phyloP scores from a whole-genome alignment of 2,797 vertebrate species.

The Oryzias dopingdopingensis region DNA sequence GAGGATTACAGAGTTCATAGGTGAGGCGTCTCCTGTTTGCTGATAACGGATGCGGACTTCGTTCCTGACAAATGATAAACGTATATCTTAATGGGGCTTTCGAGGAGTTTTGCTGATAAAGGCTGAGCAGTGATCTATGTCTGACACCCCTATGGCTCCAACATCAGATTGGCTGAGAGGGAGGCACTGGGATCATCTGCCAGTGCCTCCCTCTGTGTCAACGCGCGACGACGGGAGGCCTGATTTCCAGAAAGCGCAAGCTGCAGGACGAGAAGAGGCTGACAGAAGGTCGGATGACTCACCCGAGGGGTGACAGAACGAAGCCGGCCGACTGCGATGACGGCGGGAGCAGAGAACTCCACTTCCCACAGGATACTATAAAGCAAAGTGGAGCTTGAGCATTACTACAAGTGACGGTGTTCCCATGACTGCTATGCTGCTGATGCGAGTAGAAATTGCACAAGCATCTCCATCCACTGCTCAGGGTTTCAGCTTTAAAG shows the following conservation, averaged over 20 bases:
- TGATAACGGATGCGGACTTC: conserved; percentile 21
- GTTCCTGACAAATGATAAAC: conserved; percentile 11
- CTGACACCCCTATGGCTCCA: conserved; percentile 24
- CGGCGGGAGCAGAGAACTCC: background rate
- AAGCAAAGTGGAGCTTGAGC: conserved; percentile 1
- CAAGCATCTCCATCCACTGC: too few relatives aligned
- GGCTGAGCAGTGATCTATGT: conserved; percentile 17
- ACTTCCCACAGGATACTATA: conserved; percentile 1
- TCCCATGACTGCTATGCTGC: too few relatives aligned
- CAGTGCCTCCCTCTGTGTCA: conserved; percentile 25
- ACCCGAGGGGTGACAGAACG: conserved; percentile 21
- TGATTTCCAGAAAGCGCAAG: conserved; percentile 33
- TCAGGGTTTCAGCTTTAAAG: too few relatives aligned
- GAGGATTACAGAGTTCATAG: conserved; percentile 39
- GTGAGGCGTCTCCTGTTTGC: conserved; percentile 35
- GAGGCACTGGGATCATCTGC: conserved; percentile 33
- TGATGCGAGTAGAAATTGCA: too few relatives aligned
- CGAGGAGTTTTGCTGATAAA: conserved; percentile 16
- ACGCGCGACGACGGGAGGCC: conserved; percentile 22
- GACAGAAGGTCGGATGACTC: conserved; percentile 40
- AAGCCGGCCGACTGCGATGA: background rate
- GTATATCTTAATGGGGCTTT: conserved; percentile 1
- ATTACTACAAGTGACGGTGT: background rate
- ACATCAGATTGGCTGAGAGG: conserved; percentile 8
- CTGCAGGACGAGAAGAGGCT: conserved; percentile 21